Evolutionary conservation across 2,797 vertebrate species (phyloP).

Genomic region (Peromyscus eremicus): DNA sequence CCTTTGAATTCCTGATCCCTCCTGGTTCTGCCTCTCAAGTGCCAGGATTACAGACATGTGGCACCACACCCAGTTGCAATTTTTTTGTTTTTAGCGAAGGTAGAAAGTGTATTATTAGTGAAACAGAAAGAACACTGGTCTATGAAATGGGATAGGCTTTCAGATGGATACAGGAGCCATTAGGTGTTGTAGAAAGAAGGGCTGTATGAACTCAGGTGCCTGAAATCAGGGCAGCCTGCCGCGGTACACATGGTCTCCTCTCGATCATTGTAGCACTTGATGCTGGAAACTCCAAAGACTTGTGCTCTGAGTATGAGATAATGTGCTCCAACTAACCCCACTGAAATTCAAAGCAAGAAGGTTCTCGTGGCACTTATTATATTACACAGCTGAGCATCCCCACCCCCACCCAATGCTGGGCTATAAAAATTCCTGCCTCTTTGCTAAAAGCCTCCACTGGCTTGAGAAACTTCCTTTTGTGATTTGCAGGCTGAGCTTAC

Average conservation of each 20-base stretch:
- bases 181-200: background rate
- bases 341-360: conserved; percentile 79
- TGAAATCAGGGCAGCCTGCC: conserved; percentile 36
- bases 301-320: conserved; percentile 16
- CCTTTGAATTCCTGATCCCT: background rate
- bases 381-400: conserved; percentile 76
- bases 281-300: conserved; percentile 60
- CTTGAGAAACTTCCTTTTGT: conserved; percentile 73
- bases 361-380: conserved; percentile 69
- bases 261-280: conserved; percentile 70
- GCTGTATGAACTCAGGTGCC: background rate
- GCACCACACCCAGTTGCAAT: background rate
- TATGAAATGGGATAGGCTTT: conserved; percentile 16
- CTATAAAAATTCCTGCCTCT: conserved; percentile 79
- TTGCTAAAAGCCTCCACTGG: conserved; percentile 74
- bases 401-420: background rate
- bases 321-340: conserved; percentile 21
- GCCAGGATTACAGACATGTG: background rate
- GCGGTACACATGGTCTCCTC: conserved; percentile 1
- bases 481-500: conserved; percentile 68
- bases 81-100: background rate
- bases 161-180: background rate
- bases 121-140: background rate
- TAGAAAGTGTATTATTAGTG: conserved; percentile 41
- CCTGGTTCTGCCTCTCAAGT: background rate